A percentile compares a stretch with the other conserved stretches of the same genome.
Conservation (phyloP, 2,797 vertebrate genomes). For the Syndactyla subalaris region DNA sequence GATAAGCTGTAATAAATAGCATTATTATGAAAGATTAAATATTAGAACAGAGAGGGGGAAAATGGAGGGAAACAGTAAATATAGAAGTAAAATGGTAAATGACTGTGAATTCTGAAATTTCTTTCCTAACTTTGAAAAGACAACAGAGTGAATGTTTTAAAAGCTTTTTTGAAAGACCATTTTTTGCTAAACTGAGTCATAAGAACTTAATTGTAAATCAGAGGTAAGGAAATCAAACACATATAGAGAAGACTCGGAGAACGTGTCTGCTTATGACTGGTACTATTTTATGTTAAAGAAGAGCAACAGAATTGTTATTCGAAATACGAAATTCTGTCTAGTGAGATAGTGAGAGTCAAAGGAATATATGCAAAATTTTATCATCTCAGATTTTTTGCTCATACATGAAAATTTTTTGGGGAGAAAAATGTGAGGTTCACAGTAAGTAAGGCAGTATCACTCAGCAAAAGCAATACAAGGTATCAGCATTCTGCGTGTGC, state of each 20-base stretch:
- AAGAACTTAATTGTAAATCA: neutral
- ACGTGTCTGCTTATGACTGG: neutral
- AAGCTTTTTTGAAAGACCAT: neutral
- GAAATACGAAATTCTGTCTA: neutral
- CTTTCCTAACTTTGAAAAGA: neutral
- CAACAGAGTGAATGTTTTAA: neutral
- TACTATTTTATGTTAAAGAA: neutral
- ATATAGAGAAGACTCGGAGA: neutral
- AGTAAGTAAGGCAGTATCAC: neutral
- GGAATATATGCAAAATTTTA: neutral
- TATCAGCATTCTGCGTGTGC: neutral
- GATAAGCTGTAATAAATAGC: neutral
- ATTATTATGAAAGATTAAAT: neutral
- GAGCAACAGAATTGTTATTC: neutral
- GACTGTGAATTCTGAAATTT: neutral
- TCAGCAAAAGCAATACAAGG: neutral
- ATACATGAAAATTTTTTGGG: neutral
- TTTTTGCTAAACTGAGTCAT: neutral
- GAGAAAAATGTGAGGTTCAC: neutral
- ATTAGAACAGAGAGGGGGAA: neutral
- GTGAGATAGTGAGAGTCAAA: neutral
- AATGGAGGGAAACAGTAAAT: neutral
- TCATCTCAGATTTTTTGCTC: neutral
- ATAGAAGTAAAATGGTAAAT: neutral
- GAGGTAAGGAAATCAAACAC: neutral